Base-by-base conservation (phyloP, 1,140 invertebrate species). In the Zaprionus lachaisei region DNA sequence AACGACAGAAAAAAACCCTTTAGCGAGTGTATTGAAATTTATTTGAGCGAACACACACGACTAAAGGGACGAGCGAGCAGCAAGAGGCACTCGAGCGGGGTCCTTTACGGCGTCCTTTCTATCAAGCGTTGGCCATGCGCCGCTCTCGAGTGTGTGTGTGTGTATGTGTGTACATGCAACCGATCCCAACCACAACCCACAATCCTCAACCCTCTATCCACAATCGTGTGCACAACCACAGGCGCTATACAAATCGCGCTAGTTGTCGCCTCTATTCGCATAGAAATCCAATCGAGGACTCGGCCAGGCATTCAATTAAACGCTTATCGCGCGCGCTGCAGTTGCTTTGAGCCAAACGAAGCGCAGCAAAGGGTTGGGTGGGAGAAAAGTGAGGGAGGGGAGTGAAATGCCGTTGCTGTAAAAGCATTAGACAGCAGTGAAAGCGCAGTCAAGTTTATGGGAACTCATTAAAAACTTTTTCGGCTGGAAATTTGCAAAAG, bases 401-500 rank as follows among this genome's bases (percentile, higher is more conserved):
- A 31, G 28, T 0, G 6, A 31, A 31, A 6, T 28, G 6, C 28
- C 2, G 28, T 7, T 12, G 44, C 0, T 17, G 5, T 15, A 55
- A 37, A 34, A 62, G 60, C 56, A 68, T 61, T 68, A 62, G 72
- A 63, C 15, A 7, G 41, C 41, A 24, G 28, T 11, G 24, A 68
- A 57, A 81, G 78, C 81, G 78, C 84, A 83, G 72, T 82, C 77
- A 84, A 79, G 84, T 81, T 87, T 87, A 84, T 90, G 75, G 68
- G 81, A 89, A 87, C 79, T 89, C 84, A 87, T 87, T 87, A 87
- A 90, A 87, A 87, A 87, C 74, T 89, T 87, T 89, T 17, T 61
- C 49, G 68, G 72, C 72, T 74, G 66, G 72, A 81, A 81, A 83
- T 76, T 72, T 72, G 34, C 66, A 47, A 58, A 64, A 54, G 76